Percentiles rank a stretch among this genome's conserved stretches.
Conservation (phyloP, 1,140 invertebrate genomes). For the Hermetia illucens region DNA sequence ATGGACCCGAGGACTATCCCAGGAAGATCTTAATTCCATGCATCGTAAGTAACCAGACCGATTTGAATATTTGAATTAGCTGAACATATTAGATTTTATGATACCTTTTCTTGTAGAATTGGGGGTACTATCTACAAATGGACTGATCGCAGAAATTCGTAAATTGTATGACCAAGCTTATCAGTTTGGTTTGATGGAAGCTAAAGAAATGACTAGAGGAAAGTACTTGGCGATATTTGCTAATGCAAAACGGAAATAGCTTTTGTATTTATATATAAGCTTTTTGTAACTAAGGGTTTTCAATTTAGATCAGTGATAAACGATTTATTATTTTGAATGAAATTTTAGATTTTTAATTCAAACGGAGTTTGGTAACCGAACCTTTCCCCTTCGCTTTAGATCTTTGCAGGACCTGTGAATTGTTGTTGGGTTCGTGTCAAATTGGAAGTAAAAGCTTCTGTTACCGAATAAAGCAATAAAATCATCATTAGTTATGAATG, state of each 20-base stretch:
- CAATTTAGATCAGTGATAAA: too few species aligned
- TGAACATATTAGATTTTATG: not conserved
- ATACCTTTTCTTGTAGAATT: conserved; percentile 67
- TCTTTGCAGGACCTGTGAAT: too few species aligned
- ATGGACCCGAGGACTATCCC: conserved; percentile 40
- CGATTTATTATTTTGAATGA: too few species aligned
- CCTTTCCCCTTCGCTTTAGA: too few species aligned
- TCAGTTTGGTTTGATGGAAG: conserved; percentile 83
- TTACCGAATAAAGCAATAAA: too few species aligned
- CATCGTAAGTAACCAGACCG: conserved; percentile 43
- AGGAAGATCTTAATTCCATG: conserved; percentile 53
- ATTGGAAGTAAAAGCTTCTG: too few species aligned
- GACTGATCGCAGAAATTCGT: conserved; percentile 80
- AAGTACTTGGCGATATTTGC: conserved; percentile 84
- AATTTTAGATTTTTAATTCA: too few species aligned
- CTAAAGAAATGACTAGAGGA: conserved; percentile 90
- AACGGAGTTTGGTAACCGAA: too few species aligned
- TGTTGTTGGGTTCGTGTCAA: too few species aligned
- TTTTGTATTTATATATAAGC: not conserved
- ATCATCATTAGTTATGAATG: too few species aligned
- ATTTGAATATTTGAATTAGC: too few species aligned
- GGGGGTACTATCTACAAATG: conserved; percentile 59
- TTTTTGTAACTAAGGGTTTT: too few species aligned
- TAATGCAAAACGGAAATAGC: conserved; percentile 10
- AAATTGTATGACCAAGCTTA: conserved; percentile 87